Percentiles rank a stretch among this genome's conserved stretches.
These are phyloP conservation scores for Odontophorus gujanensis DNA, from an alignment of 2,113 vertebrate species.

Conservation along the genomic window DNA sequence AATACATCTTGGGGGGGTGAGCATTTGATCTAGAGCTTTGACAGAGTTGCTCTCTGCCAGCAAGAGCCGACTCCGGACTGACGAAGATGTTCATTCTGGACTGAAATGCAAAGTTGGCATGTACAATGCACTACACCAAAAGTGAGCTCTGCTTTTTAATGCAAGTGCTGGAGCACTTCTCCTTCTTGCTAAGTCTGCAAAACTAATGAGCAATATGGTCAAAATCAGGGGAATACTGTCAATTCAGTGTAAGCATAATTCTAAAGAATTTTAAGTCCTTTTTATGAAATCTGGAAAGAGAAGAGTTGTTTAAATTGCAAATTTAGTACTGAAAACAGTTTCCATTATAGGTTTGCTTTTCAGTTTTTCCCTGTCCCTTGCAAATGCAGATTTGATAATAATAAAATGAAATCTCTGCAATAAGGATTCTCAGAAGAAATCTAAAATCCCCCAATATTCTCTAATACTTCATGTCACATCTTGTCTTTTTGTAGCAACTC, in stretches of 20 bases:
- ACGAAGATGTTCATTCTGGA: background rate
- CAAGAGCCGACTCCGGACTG: background rate
- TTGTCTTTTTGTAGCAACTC: background rate
- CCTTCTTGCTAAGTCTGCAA: slow-evolving; percentile 3
- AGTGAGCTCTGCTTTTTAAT: background rate
- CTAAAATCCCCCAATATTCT: background rate
- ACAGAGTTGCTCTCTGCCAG: background rate
- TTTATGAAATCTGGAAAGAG: background rate
- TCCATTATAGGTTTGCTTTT: background rate
- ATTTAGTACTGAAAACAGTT: background rate
- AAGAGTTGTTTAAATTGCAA: background rate
- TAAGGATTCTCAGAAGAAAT: background rate
- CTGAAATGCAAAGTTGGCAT: background rate
- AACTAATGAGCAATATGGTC: background rate
- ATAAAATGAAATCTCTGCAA: background rate
- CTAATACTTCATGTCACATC: background rate
- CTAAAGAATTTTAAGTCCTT: background rate
- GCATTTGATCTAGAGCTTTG: background rate
- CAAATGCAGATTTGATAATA: background rate
- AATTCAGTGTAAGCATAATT: background rate
- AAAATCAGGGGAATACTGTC: slow-evolving; percentile 13
- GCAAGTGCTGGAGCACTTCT: background rate
- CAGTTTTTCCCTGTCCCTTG: background rate
- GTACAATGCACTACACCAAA: background rate
- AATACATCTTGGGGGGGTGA: background rate